Base-by-base conservation (phyloP, 2,113 vertebrate species). In the Cryptotis parvus region DNA sequence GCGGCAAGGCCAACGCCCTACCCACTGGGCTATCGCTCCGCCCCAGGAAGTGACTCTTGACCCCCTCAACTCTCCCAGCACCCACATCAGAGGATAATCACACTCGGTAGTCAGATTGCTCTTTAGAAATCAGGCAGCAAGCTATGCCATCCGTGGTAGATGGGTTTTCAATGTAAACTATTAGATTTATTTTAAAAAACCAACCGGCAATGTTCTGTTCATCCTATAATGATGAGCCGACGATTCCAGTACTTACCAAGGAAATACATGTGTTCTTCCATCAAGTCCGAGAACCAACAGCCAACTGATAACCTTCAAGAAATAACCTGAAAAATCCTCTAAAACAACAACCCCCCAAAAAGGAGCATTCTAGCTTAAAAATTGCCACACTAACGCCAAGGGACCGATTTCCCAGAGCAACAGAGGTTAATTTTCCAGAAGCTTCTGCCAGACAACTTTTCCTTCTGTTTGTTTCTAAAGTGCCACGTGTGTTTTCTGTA, bases 391-490 rank as follows among this genome's bases (percentile, higher is more conserved):
- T n/a, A 6, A 14, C n/a, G 35, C 18, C 6, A 24, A 58, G 37
- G 35, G 75, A 9, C 39, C 72, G 33, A 43, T 55, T 87, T 82
- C 85, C 49, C 31, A 14, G 18, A 43, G 37, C 49, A 22, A 14
- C 78, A 88, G 65, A 29, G 29, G 70, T 91, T 84, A 72, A 26
- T 43, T 43, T 75, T 91, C 39, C 84, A 26, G 9, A n/a, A 22
- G 26, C 35, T 66, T 4, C 49, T 39, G 70, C 68, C 52, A 80
- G 65, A 81, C 10, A 58, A 20, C 55, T 43, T 69, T 81, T 26
- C 70, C 84, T 79, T 68, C 33, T 79, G 70, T 78, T 84, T 89
- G 58, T 76, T 94, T 94, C 82, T 70, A 45, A 85, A 92, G 43
- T 1, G 3, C 78, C 63, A 18, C 3, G n/a, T 87, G 33, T 79